These are phyloP conservation scores for Aethina tumida DNA, from an alignment of 1,140 invertebrate species.

Conservation along the genomic window DNA sequence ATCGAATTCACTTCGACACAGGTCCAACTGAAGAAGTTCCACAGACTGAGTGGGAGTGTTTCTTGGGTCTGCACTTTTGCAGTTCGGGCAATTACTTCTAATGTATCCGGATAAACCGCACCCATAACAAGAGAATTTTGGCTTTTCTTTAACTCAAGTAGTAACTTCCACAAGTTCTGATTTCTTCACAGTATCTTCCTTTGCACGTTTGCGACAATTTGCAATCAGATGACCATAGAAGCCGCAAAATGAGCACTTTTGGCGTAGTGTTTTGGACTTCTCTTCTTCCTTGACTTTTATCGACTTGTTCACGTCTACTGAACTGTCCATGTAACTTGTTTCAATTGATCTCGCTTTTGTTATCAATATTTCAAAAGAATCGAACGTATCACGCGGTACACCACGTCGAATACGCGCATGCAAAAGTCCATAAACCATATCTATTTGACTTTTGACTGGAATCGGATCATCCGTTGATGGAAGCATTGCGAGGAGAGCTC, in stretches of 20 bases:
- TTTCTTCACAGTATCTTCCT: not conserved
- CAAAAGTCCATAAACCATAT: constrained; percentile 19
- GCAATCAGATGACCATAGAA: not conserved
- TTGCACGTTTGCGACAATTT: not conserved
- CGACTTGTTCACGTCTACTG: not conserved
- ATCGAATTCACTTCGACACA: too few relatives aligned
- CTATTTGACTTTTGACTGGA: constrained; percentile 10
- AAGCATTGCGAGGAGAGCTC: constrained; percentile 15
- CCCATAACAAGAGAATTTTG: not conserved
- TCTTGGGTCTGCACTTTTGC: too few relatives aligned
- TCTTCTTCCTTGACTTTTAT: too few relatives aligned
- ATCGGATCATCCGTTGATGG: constrained; percentile 11
- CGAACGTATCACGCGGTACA: constrained; percentile 3
- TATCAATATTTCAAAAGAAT: constrained; percentile 1
- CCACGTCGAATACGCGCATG: constrained; percentile 14
- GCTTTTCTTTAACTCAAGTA: not conserved
- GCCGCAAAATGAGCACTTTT: not conserved
- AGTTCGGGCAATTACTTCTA: not conserved
- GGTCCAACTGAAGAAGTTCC: too few relatives aligned
- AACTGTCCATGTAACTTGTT: not conserved
- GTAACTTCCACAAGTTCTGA: not conserved
- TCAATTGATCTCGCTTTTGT: constrained; percentile 1
- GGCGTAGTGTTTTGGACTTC: not conserved
- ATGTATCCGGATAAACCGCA: not conserved
- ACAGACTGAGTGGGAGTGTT: too few relatives aligned